These are phyloP conservation scores for Lasiurus borealis DNA, from an alignment of 2,113 vertebrate species.

Conservation along the genomic window DNA sequence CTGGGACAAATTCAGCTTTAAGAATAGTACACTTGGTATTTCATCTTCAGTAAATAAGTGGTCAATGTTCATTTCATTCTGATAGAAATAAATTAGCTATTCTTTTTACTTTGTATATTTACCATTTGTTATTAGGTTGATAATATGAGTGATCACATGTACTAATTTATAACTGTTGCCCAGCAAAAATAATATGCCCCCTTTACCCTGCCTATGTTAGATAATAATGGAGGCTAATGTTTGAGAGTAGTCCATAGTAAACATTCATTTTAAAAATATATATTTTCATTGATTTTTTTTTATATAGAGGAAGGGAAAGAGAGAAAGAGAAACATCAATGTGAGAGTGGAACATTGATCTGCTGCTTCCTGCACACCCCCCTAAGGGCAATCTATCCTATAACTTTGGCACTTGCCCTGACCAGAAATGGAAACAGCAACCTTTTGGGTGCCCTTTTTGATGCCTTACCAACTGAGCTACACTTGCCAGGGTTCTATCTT, in stretches of 20 bases:
- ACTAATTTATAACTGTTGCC: not conserved
- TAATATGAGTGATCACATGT: not conserved
- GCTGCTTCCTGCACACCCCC: too few species aligned
- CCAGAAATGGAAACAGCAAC: too few species aligned
- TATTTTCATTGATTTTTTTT: too few species aligned
- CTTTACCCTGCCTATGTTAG: not conserved
- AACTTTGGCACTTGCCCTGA: too few species aligned
- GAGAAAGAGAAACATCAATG: too few species aligned
- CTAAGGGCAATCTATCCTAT: too few species aligned
- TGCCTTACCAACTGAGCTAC: too few species aligned
- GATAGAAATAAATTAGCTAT: not conserved
- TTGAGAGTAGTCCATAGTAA: too few species aligned
- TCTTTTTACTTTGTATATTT: not conserved
- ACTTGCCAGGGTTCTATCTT: not conserved
- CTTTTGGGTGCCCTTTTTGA: too few species aligned
- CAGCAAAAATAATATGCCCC: slow-evolving; percentile 1
- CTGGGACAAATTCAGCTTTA: not conserved
- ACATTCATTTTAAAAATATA: not conserved
- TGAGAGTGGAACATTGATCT: too few species aligned
- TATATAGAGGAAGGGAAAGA: too few species aligned
- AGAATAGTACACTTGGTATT: not conserved
- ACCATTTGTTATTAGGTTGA: not conserved
- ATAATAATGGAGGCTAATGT: not conserved
- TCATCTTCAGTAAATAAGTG: slow-evolving; percentile 13
- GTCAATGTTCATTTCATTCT: slow-evolving; percentile 46